A percentile compares a stretch with the other conserved stretches of the same genome.
Conservation (phyloP, 2,113 vertebrate species). For the Ardeotis arabs region DNA sequence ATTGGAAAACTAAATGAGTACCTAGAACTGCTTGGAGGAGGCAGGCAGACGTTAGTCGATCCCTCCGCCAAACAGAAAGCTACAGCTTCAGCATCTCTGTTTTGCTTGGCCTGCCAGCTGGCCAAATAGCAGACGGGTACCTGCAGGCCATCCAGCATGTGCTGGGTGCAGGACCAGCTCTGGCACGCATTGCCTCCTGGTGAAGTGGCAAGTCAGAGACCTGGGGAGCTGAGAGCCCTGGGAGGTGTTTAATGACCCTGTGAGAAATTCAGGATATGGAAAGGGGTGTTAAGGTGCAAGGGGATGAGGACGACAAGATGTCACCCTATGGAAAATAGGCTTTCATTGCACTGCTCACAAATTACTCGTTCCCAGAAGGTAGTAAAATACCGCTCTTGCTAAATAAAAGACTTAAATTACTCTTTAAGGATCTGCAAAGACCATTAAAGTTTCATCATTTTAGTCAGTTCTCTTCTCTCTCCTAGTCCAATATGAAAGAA, state of each 20-base stretch:
- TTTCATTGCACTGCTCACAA: background rate
- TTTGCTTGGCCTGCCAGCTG: background rate
- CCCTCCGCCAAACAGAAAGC: background rate
- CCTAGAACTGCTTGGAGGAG: background rate
- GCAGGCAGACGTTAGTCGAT: background rate
- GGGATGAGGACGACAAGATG: background rate
- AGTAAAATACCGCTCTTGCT: background rate
- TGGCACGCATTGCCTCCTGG: fast-evolving
- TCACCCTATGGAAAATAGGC: background rate
- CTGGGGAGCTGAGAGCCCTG: background rate
- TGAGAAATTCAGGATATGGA: background rate
- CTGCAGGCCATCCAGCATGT: background rate
- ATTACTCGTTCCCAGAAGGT: background rate
- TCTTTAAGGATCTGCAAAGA: background rate
- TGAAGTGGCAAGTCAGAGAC: background rate
- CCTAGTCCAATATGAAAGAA: background rate
- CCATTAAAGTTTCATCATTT: background rate
- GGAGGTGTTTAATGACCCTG: background rate
- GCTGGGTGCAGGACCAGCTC: background rate
- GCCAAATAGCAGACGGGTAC: background rate
- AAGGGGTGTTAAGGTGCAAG: background rate
- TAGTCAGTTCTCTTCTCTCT: background rate
- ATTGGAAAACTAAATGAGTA: background rate
- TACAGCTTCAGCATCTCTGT: background rate
- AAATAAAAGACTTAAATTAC: background rate